Conservation (phyloP, 2,888 invertebrate genomes). For the Penaeus monodon region DNA sequence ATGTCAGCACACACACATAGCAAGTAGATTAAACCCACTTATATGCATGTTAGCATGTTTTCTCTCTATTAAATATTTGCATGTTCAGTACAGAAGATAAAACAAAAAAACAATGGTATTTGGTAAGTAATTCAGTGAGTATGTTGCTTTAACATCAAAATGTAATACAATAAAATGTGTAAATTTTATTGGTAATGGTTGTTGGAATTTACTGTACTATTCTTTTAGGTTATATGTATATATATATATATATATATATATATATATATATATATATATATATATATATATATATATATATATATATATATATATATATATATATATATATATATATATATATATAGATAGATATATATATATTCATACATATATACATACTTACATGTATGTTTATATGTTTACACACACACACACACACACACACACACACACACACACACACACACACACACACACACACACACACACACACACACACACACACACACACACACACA, state of each 20-base stretch:
- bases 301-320: constrained; percentile 14
- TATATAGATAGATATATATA: constrained; percentile 18
- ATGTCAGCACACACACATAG: too few relatives aligned
- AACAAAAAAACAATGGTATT: too few relatives aligned
- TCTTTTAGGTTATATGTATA: not conserved
- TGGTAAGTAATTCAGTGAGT: too few relatives aligned
- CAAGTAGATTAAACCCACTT: too few relatives aligned
- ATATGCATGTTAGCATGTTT: too few relatives aligned
- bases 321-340: constrained; percentile 17
- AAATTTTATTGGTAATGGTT: too few relatives aligned
- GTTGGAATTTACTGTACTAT: not conserved
- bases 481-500: not conserved
- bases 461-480: too few relatives aligned
- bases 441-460: not conserved
- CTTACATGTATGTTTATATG: not conserved
- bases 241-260: constrained; percentile 21
- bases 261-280: constrained; percentile 15
- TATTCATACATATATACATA: constrained; percentile 26
- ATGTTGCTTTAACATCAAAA: too few relatives aligned
- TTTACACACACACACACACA: not conserved
- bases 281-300: constrained; percentile 28
- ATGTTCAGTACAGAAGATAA: too few relatives aligned
- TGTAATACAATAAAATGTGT: too few relatives aligned
- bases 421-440: not conserved
- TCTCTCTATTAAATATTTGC: too few relatives aligned